These are phyloP conservation scores for Drosophila watanabei DNA, from an alignment of 1,140 invertebrate species.

Conservation along the genomic window DNA sequence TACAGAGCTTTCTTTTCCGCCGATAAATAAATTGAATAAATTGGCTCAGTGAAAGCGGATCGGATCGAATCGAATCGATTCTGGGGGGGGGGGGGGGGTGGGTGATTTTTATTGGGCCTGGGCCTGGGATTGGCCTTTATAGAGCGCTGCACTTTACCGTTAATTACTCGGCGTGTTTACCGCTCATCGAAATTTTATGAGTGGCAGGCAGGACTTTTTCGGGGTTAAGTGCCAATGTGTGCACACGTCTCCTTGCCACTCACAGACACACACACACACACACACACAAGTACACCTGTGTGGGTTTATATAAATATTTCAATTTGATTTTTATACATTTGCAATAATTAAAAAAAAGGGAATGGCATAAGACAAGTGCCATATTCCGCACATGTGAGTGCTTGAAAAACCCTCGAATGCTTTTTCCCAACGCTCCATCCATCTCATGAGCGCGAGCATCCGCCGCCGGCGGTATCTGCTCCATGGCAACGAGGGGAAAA, in stretches of 20 bases:
- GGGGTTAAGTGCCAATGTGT: conserved; percentile 78
- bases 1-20: conserved; percentile 31
- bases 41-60: conserved; percentile 63
- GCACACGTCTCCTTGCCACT: conserved; percentile 44
- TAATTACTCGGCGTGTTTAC: conserved; percentile 83
- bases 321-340: conserved; percentile 75
- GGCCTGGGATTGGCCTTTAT: conserved; percentile 32
- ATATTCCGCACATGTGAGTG: background rate
- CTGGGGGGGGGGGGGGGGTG: background rate
- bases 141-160: conserved; percentile 75
- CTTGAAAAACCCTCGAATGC: conserved; percentile 37
- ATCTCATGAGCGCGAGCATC: conserved; percentile 36
- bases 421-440: conserved; percentile 27
- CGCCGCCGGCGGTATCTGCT: conserved; percentile 19
- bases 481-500: conserved; percentile 36
- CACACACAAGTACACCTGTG: background rate
- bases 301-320: conserved; percentile 16
- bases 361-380: background rate
- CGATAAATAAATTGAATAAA: conserved; percentile 80
- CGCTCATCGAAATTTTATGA: conserved; percentile 84
- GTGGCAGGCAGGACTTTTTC: conserved; percentile 50
- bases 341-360: conserved; percentile 67
- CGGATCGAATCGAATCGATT: conserved; percentile 17
- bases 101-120: conserved; percentile 8
- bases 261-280: too few relatives aligned